Conservation (phyloP, 2,113 vertebrate genomes). For the Leucoraja erinaceus region DNA sequence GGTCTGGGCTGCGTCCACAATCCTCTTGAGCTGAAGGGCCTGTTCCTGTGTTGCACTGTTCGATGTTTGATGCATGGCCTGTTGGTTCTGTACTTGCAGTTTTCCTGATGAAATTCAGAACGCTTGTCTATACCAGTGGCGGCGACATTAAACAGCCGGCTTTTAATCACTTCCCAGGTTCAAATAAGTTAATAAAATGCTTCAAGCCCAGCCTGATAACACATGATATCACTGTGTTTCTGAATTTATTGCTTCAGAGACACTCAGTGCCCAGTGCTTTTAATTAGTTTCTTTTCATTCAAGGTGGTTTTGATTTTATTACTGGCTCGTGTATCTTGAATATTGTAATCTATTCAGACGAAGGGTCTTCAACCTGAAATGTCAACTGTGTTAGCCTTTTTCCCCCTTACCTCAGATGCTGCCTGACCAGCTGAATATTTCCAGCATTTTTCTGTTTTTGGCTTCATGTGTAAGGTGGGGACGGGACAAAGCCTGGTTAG, state of each 20-base stretch:
- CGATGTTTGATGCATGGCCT: too few species aligned
- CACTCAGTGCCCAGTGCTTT: not conserved
- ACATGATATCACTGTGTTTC: not conserved
- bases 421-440: too few species aligned
- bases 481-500: too few species aligned
- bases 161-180: not conserved
- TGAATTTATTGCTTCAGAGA: not conserved
- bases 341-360: not conserved
- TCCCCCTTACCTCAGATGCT: too few species aligned
- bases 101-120: not conserved
- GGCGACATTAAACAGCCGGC: not conserved
- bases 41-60: too few species aligned
- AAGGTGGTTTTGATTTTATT: not conserved
- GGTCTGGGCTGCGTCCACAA: too few species aligned
- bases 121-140: too few species aligned
- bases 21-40: too few species aligned
- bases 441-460: not conserved
- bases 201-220: not conserved
- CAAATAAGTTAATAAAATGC: too few species aligned
- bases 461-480: too few species aligned
- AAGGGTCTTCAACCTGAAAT: too few species aligned
- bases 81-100: not conserved
- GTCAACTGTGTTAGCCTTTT: too few species aligned
- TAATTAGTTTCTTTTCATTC: not conserved
- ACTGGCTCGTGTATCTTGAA: not conserved